These are phyloP conservation scores for Dryas iulia DNA, from an alignment of 1,140 invertebrate species.

Conservation along the genomic window DNA sequence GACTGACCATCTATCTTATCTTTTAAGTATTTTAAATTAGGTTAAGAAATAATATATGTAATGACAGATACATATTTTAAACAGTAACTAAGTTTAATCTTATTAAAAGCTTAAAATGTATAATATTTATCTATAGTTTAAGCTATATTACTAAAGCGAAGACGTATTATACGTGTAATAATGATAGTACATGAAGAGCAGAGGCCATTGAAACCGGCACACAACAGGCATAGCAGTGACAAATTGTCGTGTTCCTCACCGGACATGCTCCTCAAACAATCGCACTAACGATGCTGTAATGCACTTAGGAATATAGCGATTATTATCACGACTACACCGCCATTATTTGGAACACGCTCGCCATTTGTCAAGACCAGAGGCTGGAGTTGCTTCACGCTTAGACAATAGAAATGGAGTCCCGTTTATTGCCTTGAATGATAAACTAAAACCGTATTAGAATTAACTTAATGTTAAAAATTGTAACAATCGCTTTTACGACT, in stretches of 20 bases:
- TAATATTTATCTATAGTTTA: not conserved
- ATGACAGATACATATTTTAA: not conserved
- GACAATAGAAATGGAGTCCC: not conserved
- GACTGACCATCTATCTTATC: not conserved
- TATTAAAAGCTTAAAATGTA: not conserved
- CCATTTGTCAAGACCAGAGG: slow-evolving; percentile 23
- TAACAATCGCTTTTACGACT: too few species aligned
- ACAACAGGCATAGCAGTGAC: slow-evolving; percentile 21
- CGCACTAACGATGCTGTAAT: slow-evolving; percentile 33
- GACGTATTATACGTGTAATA: slow-evolving; percentile 19
- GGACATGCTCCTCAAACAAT: slow-evolving; percentile 32
- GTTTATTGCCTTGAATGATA: not conserved
- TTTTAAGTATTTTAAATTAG: not conserved
- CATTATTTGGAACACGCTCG: slow-evolving; percentile 16
- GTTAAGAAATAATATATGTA: not conserved
- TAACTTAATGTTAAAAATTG: not conserved
- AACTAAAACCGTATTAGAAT: not conserved
- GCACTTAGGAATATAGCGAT: slow-evolving; percentile 24
- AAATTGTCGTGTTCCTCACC: slow-evolving; percentile 30
- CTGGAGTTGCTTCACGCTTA: slow-evolving; percentile 13
- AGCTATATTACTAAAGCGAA: not conserved
- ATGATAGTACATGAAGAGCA: slow-evolving; percentile 14
- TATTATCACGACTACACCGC: slow-evolving; percentile 25
- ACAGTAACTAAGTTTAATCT: not conserved
- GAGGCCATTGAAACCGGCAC: slow-evolving; percentile 15